Evolutionary conservation across 2,113 vertebrate species (phyloP).

Genomic region (Sorex araneus): DNA sequence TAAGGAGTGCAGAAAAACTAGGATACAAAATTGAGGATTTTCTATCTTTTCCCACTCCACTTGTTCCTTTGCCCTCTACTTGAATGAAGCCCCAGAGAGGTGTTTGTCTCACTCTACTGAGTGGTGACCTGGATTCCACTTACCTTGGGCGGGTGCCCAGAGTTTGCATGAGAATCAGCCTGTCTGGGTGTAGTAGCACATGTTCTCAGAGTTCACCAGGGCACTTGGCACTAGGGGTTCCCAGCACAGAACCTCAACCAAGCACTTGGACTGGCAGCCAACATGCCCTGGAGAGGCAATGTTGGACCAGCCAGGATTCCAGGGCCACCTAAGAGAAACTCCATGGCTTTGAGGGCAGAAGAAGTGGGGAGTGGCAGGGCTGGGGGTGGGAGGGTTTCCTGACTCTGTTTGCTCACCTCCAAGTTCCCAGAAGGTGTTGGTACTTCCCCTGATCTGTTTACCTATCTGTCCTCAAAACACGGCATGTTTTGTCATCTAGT

Average conservation of each 20-base stretch:
- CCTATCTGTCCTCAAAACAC: background rate
- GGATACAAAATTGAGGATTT: background rate
- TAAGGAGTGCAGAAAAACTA: background rate
- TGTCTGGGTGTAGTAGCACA: background rate
- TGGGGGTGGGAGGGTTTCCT: background rate
- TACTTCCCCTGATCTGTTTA: background rate
- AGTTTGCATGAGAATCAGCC: background rate
- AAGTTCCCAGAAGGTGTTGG: background rate
- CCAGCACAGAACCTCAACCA: background rate
- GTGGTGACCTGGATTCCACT: background rate
- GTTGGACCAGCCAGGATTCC: background rate
- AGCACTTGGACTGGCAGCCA: background rate
- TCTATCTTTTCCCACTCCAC: background rate
- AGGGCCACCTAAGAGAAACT: background rate
- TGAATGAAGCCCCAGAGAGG: background rate
- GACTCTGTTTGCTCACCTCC: no score
- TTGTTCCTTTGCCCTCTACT: background rate
- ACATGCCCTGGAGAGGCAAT: background rate
- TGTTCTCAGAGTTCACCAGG: background rate
- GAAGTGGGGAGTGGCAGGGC: background rate
- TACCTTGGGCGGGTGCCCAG: background rate
- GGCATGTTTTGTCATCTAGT: background rate
- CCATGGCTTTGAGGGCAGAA: background rate
- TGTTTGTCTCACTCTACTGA: background rate
- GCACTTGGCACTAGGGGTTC: background rate